Evolutionary conservation across 2,797 vertebrate species (phyloP), one percentile per base, ranked within the genome.

Genomic region (Ctenosaura bakeri): DNA sequence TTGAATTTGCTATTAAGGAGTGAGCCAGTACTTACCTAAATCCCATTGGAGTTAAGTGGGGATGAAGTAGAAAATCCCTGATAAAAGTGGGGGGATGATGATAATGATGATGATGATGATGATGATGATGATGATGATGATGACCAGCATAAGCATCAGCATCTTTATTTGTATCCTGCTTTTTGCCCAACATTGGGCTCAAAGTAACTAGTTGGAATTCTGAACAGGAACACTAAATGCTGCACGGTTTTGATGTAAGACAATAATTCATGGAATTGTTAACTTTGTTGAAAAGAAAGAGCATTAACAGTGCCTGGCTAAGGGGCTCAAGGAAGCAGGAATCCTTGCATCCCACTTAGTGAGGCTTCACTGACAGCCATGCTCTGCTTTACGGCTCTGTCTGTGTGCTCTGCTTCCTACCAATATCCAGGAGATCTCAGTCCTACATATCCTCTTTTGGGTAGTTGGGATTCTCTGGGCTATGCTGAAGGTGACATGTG

Each of bases 351-450:
- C 20, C 9, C 69, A n/a, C 13, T 6, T n/a, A 38, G 18, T 18
- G 16, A 18, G 56, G 56, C 16, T 5, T 73, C 0, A 38, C 2
- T 0, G 0, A 0, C 0, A 12, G 86, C 73, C 86, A 0, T 69
- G 56, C 91, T 69, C 90, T 73, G 32, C 91, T n/a, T 94, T 80
- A 26, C 97, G 98, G 98, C 91, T 98, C 92, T 98, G 98, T 89
- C 95, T 98, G 69, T 98, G 97, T 18, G 96, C 98, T 94, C 97
- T 98, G 93, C 96, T 98, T 84, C 95, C 97, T 50, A 97, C 96
- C 1, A 97, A 96, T 59, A 91, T 96, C 1, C 92, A 92, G 29
- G 83, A 93, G 88, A 93, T 97, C n/a, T 95, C 96, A 0, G 77
- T 95, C 12, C 9, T 85, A 10, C 97, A 98, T 93, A 96, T 77